phyloP scores from a whole-genome alignment of 2,113 vertebrate genomes.

The Sminthopsis crassicaudata region DNA sequence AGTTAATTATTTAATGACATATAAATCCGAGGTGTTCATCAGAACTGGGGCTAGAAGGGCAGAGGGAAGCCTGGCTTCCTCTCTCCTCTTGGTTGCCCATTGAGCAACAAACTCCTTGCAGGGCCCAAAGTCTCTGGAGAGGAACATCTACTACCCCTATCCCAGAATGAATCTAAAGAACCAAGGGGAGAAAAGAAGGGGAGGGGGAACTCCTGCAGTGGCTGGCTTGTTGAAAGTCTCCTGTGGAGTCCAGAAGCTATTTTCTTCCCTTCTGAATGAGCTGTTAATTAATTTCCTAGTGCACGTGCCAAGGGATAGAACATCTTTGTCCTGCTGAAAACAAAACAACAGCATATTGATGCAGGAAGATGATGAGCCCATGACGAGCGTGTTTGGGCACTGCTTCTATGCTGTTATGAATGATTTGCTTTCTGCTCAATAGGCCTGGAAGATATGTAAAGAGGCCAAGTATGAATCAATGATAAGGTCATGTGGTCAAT shows the following conservation, averaged over 20 bases:
- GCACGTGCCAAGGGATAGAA: not conserved
- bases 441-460: not conserved
- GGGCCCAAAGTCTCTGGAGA: not conserved
- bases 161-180: not conserved
- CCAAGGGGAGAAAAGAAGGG: constrained; percentile 58
- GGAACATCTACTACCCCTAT: constrained; percentile 16
- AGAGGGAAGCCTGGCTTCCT: constrained; percentile 62
- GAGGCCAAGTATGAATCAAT: not conserved
- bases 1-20: constrained; percentile 80
- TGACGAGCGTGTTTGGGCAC: not conserved
- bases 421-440: not conserved
- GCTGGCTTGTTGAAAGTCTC: constrained; percentile 67
- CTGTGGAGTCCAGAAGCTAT: constrained; percentile 49
- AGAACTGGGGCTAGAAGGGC: constrained; percentile 64
- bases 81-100: not conserved
- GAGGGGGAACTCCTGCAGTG: constrained; percentile 70
- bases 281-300: constrained; percentile 3
- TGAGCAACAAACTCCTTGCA: not conserved
- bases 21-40: constrained; percentile 58
- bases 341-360: not conserved
- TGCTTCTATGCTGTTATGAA: not conserved
- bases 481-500: not conserved
- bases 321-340: not conserved
- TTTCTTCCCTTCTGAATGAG: constrained; percentile 31
- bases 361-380: not conserved